These are phyloP conservation scores for Cerceris ruficornis DNA, from an alignment of 2,888 invertebrate genomes.

Conservation along the genomic window DNA sequence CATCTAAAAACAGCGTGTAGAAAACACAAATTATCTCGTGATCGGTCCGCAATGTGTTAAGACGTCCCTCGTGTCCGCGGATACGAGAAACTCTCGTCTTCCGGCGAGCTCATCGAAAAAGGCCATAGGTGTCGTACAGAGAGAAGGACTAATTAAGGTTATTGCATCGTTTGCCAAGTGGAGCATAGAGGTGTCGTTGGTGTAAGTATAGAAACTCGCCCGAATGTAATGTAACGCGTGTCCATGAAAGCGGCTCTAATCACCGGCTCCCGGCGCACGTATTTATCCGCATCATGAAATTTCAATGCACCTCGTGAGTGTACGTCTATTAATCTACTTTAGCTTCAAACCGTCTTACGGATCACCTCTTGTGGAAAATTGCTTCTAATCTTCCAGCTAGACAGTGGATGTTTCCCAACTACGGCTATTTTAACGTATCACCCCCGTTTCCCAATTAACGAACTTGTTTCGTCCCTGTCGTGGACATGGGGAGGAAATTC, in stretches of 20 bases:
- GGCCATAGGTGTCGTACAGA: conserved; percentile 38
- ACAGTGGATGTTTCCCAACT: no score
- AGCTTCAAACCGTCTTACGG: conserved; percentile 8
- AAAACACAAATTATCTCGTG: no score
- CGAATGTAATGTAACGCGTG: conserved; percentile 25
- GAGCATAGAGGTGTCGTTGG: conserved; percentile 42
- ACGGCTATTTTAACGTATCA: no score
- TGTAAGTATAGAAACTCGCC: conserved; percentile 24
- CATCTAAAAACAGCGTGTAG: no score
- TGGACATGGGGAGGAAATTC: no score
- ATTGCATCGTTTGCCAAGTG: conserved; percentile 55
- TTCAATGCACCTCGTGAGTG: conserved; percentile 18
- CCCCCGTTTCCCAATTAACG: no score
- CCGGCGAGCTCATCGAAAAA: conserved; percentile 38
- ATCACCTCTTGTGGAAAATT: not conserved
- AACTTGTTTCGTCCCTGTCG: no score
- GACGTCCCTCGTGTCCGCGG: no score
- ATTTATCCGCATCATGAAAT: conserved; percentile 32
- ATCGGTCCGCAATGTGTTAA: no score
- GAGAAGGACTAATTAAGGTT: conserved; percentile 52
- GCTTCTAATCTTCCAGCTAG: not conserved
- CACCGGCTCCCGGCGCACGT: conserved; percentile 34
- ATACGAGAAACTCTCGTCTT: conserved; percentile 21
- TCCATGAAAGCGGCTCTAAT: conserved; percentile 34
- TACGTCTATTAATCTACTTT: conserved; percentile 10